phyloP scores from a whole-genome alignment of 1,140 invertebrate species.

The Potamilus streckersoni region DNA sequence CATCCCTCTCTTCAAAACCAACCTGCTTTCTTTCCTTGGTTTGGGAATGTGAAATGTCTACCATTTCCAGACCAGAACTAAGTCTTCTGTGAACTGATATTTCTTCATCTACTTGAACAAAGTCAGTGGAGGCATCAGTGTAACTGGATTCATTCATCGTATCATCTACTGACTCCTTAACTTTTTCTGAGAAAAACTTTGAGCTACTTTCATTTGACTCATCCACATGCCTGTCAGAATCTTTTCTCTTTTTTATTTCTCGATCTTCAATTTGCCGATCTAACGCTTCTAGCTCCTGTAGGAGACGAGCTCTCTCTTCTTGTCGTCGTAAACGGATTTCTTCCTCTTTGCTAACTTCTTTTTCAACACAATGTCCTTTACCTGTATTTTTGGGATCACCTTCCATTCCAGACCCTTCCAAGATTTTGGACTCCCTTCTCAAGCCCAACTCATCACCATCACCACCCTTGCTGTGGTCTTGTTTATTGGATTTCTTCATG shows the following conservation, averaged over 20 bases:
- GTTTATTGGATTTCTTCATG: slow-evolving; percentile 2
- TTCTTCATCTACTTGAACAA: neutral
- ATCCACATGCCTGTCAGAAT: neutral
- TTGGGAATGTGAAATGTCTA: neutral
- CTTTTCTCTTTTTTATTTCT: neutral
- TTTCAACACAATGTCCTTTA: neutral
- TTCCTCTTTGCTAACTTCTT: neutral
- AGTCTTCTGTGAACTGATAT: neutral
- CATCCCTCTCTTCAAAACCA: neutral
- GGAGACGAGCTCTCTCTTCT: neutral
- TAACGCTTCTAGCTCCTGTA: no score
- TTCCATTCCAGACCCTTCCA: slow-evolving; percentile 4
- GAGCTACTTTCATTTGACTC: slow-evolving; percentile 1
- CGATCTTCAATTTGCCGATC: neutral
- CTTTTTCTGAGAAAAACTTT: neutral
- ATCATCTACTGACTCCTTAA: neutral
- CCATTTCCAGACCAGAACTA: neutral
- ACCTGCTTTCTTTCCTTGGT: neutral
- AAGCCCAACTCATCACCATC: neutral
- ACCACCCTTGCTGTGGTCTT: neutral
- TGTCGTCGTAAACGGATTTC: neutral
- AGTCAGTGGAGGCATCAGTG: neutral
- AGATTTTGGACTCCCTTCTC: neutral
- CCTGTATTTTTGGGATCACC: neutral
- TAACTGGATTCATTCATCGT: neutral